Evolutionary conservation across 2,797 vertebrate genomes (phyloP).

Genomic region (Gymnocypris eckloni): DNA sequence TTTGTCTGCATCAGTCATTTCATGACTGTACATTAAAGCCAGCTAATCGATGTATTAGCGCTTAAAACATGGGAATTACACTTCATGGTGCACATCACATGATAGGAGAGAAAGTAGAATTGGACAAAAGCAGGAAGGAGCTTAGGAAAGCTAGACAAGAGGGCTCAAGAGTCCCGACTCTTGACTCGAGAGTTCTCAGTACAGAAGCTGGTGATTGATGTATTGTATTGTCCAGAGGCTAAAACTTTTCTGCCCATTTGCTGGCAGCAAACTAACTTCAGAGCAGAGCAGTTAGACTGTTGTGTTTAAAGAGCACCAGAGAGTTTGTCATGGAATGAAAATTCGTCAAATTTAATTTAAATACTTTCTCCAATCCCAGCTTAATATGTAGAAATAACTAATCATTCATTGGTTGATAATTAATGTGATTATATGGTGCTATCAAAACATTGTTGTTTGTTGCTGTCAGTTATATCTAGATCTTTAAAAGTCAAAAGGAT

Average conservation of each 20-base stretch:
- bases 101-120: conserved; percentile 37
- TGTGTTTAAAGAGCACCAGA: neutral
- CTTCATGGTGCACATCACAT: neutral
- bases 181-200: conserved; percentile 45
- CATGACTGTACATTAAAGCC: neutral
- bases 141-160: conserved; percentile 41
- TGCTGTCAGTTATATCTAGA: neutral
- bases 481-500: neutral
- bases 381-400: neutral
- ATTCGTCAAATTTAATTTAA: neutral
- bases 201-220: conserved; percentile 42
- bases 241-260: conserved; percentile 35
- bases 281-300: conserved; percentile 5
- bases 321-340: neutral
- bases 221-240: conserved; percentile 46
- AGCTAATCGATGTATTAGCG: conserved; percentile 13
- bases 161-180: conserved; percentile 42
- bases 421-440: neutral
- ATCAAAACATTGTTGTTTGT: neutral
- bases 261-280: conserved; percentile 41
- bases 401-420: neutral
- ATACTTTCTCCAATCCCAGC: neutral
- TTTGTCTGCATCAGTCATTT: conserved; percentile 38
- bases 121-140: conserved; percentile 48
- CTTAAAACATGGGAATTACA: neutral